Base-by-base conservation (phyloP, 2,113 vertebrate species). In the Thymallus thymallus region DNA sequence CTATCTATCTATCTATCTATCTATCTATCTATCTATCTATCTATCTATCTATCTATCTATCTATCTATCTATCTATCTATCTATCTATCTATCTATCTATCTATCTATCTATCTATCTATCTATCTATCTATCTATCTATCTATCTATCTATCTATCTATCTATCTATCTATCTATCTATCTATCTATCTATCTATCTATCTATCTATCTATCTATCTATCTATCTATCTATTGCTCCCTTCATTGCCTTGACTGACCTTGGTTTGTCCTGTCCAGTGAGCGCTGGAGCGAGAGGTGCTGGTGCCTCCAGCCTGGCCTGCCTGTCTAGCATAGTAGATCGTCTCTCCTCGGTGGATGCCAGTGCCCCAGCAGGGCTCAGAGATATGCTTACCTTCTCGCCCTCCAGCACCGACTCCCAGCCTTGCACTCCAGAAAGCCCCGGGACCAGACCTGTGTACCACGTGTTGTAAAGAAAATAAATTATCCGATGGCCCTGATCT, bases 261-360 rank as follows among this genome's bases (percentile, higher is more conserved):
- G 0, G 22, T 51, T 22, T 64, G 55, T 22, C 41, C 13, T 75
- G 16, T 10, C 56, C 87, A 97, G 95, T 89, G 1, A 87, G 85
- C 32, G 9, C 83, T 56, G 69, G 81, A 46, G 93, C 92, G 4
- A 95, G 92, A 83, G 75, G 86, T 18, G 84, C 84, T 6, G 87
- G 93, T 14, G 90, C 95, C 16, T 96, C 96, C 84, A 99, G 97
- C 81, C 89, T 99, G 87, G 93, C 96, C 87, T 99, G 96, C 83
- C 92, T 99, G 76, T 97, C 96, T 90, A 99, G 94, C 89, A 99
- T 99, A 75, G 98, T 99, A 91, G 97, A 99, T 82, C 93, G 97
- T 0, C 95, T 99, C 77, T 93, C 95, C 71, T 93, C 93, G 0
- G 91, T 90, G 9, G 93, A 94, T 67, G 85, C 93, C 18, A 77